Percentiles rank a stretch among this genome's conserved stretches.
Evolutionary conservation across 2,113 vertebrate species (phyloP).

Genomic region (Brachypteracias leptosomus): DNA sequence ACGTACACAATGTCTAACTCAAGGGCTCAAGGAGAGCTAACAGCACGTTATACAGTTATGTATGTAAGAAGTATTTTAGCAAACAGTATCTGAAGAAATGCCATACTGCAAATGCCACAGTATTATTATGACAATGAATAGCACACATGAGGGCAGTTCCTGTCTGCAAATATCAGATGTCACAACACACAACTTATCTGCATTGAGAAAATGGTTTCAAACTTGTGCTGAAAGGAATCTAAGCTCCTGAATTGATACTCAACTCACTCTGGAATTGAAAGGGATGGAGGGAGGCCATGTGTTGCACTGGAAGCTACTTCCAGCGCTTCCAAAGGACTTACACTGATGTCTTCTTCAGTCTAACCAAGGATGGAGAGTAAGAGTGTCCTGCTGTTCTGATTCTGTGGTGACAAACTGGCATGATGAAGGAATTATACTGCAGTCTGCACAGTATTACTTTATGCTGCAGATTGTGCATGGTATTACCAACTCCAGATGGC

Average conservation of each 20-base stretch:
- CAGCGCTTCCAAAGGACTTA: background rate
- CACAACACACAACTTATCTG: background rate
- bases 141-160: background rate
- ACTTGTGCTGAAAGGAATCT: background rate
- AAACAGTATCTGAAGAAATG: constrained; percentile 3
- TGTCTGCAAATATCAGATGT: background rate
- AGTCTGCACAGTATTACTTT: background rate
- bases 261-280: background rate
- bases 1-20: background rate
- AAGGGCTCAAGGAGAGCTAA: background rate
- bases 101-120: background rate
- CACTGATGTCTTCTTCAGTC: background rate
- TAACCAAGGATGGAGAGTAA: background rate
- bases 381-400: background rate
- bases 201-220: background rate
- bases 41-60: background rate
- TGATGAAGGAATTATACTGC: background rate
- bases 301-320: background rate
- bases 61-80: background rate
- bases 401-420: background rate
- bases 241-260: background rate
- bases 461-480: background rate
- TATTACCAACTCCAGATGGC: constrained; percentile 34
- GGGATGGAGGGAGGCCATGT: background rate
- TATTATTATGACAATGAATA: background rate